A percentile compares a stretch with the other conserved stretches of the same genome.
Conservation (phyloP, 2,113 vertebrate species). For the Bufo gargarizans region DNA sequence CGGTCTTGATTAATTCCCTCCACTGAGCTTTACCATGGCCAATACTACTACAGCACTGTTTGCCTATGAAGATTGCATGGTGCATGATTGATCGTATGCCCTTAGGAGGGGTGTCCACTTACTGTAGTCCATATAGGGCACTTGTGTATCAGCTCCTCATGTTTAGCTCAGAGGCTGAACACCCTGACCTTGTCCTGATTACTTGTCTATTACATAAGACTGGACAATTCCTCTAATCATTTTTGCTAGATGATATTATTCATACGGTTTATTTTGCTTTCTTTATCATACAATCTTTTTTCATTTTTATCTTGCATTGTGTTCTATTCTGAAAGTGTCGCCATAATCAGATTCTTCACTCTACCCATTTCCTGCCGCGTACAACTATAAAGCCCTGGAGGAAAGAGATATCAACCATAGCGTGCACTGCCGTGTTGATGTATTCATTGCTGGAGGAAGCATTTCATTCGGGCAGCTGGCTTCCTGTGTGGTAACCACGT, state of each 20-base stretch:
- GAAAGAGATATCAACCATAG: background rate
- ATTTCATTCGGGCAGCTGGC: background rate
- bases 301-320: background rate
- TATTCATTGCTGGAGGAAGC: background rate
- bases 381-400: background rate
- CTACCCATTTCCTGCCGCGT: background rate
- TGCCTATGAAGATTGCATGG: no score
- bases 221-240: background rate
- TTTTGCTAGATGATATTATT: background rate
- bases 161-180: no score
- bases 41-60: no score
- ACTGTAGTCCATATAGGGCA: no score
- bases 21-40: no score
- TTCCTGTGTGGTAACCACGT: background rate
- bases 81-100: no score
- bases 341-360: conserved; percentile 6
- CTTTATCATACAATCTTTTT: background rate
- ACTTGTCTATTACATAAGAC: background rate
- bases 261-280: background rate
- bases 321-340: background rate
- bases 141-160: no score
- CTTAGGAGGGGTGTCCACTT: no score
- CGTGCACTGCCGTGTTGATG: background rate
- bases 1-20: no score
- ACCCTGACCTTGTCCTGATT: background rate